Evolutionary conservation across 2,113 vertebrate species (phyloP).

Genomic region (Furnarius figulus): DNA sequence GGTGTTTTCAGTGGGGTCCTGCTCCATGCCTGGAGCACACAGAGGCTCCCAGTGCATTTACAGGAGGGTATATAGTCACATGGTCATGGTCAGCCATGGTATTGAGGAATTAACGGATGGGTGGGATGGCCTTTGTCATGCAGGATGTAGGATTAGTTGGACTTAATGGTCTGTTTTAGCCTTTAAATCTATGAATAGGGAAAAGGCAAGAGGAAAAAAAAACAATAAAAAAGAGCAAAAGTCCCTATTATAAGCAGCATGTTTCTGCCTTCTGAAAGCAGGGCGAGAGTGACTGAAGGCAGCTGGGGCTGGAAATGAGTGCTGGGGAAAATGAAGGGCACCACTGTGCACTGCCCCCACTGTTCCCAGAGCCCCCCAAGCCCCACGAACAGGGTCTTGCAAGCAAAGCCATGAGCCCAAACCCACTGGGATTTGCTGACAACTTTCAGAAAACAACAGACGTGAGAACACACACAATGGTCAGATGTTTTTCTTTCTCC

Average conservation of each 20-base stretch:
- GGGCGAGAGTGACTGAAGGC: not conserved
- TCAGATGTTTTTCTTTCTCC: not conserved
- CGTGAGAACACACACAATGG: not conserved
- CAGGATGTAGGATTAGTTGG: conserved; percentile 32
- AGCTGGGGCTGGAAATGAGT: not conserved
- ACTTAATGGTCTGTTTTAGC: conserved; percentile 6
- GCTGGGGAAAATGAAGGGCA: not conserved
- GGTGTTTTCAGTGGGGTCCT: not conserved
- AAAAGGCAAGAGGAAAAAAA: conserved; percentile 1
- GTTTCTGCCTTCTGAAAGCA: not conserved
- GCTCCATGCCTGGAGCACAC: not conserved
- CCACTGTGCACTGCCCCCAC: not conserved
- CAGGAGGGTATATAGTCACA: not conserved
- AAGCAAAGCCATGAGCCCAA: not conserved
- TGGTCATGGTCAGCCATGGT: not conserved
- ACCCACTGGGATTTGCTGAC: not conserved
- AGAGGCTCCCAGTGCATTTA: not conserved
- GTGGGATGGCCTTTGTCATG: not conserved
- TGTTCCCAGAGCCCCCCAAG: not conserved
- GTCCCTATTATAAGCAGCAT: not conserved
- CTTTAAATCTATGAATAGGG: conserved; percentile 3
- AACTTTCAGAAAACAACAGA: not conserved
- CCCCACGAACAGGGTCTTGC: not conserved
- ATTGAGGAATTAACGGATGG: conserved; percentile 3
- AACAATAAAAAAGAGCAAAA: not conserved